phyloP scores from a whole-genome alignment of 2,888 invertebrate species.

The Orthosia gracilis region DNA sequence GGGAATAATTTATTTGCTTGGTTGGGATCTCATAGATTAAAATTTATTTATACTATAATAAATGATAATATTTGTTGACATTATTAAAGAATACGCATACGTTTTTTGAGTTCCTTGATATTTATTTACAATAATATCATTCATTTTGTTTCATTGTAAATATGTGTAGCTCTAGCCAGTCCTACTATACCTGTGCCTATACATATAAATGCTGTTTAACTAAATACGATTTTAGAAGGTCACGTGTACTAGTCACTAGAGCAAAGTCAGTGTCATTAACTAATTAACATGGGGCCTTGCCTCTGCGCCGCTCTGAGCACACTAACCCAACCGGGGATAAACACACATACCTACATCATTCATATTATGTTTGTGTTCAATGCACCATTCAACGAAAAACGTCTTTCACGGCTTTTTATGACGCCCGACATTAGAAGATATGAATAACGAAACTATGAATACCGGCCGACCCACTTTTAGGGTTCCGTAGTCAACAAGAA shows the following conservation, averaged over 20 bases:
- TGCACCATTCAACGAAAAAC: conserved; percentile 46
- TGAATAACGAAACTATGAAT: conserved; percentile 49
- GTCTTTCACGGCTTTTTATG: conserved; percentile 41
- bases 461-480: conserved; percentile 49
- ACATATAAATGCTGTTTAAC: conserved; percentile 48
- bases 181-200: too few relatives aligned
- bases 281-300: conserved; percentile 69
- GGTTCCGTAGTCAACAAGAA: too few relatives aligned
- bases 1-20: neutral
- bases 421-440: conserved; percentile 40
- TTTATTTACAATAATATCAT: too few relatives aligned
- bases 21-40: too few relatives aligned
- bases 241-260: conserved; percentile 56
- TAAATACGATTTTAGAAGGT: conserved; percentile 64
- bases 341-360: conserved; percentile 34
- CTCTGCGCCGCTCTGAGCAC: conserved; percentile 30
- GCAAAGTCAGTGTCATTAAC: conserved; percentile 78
- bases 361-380: conserved; percentile 39
- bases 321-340: conserved; percentile 17
- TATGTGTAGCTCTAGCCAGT: neutral
- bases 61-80: too few relatives aligned
- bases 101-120: too few relatives aligned
- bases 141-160: too few relatives aligned
- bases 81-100: too few relatives aligned
- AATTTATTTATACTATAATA: too few relatives aligned